A percentile compares a stretch with the other conserved stretches of the same genome.
phyloP scores from a whole-genome alignment of 2,888 invertebrate genomes.

The Andrena praecox region DNA sequence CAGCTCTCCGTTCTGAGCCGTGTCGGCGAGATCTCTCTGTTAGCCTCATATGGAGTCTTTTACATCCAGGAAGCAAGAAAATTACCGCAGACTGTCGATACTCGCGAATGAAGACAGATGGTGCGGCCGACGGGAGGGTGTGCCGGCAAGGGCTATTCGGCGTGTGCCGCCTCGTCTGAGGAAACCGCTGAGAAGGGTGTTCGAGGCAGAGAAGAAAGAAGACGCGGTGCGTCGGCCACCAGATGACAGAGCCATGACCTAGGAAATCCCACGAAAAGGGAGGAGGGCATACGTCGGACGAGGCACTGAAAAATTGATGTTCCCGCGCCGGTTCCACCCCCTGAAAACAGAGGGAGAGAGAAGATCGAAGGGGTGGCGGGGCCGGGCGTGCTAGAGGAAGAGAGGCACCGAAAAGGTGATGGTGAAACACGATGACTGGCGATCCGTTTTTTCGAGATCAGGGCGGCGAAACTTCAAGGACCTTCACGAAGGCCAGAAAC shows the following conservation, averaged over 20 bases:
- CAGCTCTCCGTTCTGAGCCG: not conserved
- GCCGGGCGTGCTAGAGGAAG: not conserved
- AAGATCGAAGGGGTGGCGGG: constrained; percentile 42
- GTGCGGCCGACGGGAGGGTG: constrained; percentile 44
- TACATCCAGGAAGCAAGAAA: constrained; percentile 42
- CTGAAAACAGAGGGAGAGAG: not conserved
- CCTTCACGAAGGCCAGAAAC: constrained; percentile 82
- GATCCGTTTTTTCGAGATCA: constrained; percentile 75
- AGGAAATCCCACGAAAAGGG: constrained; percentile 73
- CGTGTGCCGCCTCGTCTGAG: constrained; percentile 62
- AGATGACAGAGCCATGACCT: constrained; percentile 80
- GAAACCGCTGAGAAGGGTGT: constrained; percentile 53
- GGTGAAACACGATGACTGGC: constrained; percentile 79
- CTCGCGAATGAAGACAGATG: constrained; percentile 71
- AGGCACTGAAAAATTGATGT: constrained; percentile 75
- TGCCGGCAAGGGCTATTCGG: constrained; percentile 43
- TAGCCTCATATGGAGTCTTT: not conserved
- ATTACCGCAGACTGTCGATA: constrained; percentile 53
- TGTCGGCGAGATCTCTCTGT: constrained; percentile 6
- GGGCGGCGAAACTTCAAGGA: constrained; percentile 84
- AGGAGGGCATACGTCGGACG: constrained; percentile 65
- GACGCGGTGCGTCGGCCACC: constrained; percentile 67
- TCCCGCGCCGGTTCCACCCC: constrained; percentile 67
- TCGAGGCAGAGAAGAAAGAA: constrained; percentile 42
- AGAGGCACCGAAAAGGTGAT: constrained; percentile 54